Evolutionary conservation across 64 coral and sea anemone genomes (phyloP).

Genomic region (Porites australiensis): DNA sequence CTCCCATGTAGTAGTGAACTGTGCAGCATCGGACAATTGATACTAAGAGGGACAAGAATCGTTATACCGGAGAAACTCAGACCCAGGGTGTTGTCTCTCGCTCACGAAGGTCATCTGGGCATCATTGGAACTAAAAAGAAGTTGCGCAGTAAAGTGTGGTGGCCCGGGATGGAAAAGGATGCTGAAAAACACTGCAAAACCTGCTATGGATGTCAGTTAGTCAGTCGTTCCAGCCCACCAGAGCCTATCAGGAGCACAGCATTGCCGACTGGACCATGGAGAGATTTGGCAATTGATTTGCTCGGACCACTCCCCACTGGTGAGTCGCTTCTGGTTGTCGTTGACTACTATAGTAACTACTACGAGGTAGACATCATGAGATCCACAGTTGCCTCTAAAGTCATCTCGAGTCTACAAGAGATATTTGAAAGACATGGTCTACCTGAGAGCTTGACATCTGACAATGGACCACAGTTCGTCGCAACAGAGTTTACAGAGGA

Average conservation of each 20-base stretch:
- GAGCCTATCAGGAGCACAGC: background rate
- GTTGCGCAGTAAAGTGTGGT: conserved; percentile 15
- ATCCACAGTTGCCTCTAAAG: background rate
- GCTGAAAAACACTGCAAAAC: conserved; percentile 35
- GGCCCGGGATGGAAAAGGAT: conserved; percentile 41
- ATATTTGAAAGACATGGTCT: conserved; percentile 7
- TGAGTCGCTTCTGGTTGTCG: background rate
- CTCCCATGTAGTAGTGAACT: too few species aligned
- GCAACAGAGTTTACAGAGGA: background rate
- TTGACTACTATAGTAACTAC: conserved; percentile 17
- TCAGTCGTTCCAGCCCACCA: background rate
- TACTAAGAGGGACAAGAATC: too few species aligned
- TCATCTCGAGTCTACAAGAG: background rate
- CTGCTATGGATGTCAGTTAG: conserved; percentile 5
- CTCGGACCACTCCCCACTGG: conserved; percentile 14
- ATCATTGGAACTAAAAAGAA: too few species aligned
- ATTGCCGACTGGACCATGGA: conserved; percentile 8
- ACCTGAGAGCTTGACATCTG: background rate
- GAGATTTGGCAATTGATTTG: conserved; percentile 19
- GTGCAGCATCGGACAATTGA: too few species aligned
- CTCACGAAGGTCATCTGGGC: too few species aligned
- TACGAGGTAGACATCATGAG: conserved; percentile 20
- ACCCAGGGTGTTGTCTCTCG: too few species aligned
- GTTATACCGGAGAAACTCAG: too few species aligned
- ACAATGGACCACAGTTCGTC: conserved; percentile 27